Evolutionary conservation across 35 echinoderm and acorn worm genomes (phyloP).

Genomic region (Hemicentrotus pulcherrimus): DNA sequence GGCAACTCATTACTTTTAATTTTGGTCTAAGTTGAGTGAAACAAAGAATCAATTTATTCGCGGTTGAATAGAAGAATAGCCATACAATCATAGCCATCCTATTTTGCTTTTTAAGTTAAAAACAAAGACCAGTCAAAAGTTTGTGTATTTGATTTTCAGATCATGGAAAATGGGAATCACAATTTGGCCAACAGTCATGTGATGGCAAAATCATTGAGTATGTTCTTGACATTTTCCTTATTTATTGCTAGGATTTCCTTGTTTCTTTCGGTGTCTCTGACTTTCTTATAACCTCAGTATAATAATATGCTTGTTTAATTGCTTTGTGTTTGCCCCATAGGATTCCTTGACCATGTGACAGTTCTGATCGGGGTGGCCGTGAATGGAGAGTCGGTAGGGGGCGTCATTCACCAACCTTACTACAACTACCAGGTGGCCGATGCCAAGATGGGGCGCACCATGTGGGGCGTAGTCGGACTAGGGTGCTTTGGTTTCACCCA

Average conservation of each 20-base stretch:
- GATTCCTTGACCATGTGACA: constrained; percentile 69
- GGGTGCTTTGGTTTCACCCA: constrained; percentile 86
- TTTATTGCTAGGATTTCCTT: too few species aligned
- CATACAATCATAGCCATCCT: neutral
- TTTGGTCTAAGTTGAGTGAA: too few species aligned
- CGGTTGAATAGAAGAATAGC: neutral
- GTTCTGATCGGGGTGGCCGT: constrained; percentile 96
- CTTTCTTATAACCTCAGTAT: too few species aligned
- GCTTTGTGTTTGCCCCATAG: neutral
- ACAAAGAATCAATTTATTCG: too few species aligned
- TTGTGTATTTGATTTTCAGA: neutral
- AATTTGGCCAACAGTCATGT: too few species aligned
- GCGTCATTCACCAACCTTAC: constrained; percentile 98
- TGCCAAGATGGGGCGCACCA: constrained; percentile 78
- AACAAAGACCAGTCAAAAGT: neutral
- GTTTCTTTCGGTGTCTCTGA: too few species aligned
- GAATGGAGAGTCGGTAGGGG: constrained; percentile 79
- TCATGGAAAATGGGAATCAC: too few species aligned
- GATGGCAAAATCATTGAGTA: too few species aligned
- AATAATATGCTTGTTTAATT: too few species aligned
- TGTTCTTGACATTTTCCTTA: too few species aligned
- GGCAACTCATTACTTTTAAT: too few species aligned
- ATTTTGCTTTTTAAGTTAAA: neutral
- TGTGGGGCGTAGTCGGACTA: constrained; percentile 91
- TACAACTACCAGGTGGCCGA: constrained; percentile 83